A percentile compares a stretch with the other conserved stretches of the same genome.
phyloP scores from a whole-genome alignment of 2,113 vertebrate species.

The Prochilodus magdalenae region DNA sequence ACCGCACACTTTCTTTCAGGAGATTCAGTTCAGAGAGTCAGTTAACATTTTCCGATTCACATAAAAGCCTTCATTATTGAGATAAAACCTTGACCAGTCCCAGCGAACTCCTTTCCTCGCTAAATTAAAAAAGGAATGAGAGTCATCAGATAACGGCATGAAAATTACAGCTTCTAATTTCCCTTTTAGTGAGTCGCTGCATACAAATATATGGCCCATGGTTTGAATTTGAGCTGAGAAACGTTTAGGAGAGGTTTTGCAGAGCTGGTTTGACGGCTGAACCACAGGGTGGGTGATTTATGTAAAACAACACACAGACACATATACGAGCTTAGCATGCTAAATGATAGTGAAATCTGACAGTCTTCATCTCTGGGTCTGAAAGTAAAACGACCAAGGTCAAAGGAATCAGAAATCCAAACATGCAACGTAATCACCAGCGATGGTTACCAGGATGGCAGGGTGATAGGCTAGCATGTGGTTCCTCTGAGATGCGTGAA shows the following conservation, averaged over 20 bases:
- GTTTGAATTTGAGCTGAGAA: background rate
- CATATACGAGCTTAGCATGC: background rate
- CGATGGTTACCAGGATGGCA: too few relatives aligned
- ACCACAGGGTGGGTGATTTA: background rate
- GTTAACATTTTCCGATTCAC: background rate
- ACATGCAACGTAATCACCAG: background rate
- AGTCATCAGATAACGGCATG: conserved; percentile 15
- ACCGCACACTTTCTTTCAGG: background rate
- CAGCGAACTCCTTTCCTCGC: background rate
- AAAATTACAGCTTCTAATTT: conserved; percentile 38
- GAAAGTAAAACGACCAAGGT: background rate
- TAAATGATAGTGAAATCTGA: background rate
- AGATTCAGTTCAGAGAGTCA: background rate
- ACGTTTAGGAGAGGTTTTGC: background rate
- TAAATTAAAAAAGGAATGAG: background rate
- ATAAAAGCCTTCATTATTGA: background rate
- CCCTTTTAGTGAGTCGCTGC: conserved; percentile 5
- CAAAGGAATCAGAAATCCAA: background rate
- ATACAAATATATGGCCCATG: conserved; percentile 3
- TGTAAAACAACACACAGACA: conserved; percentile 21
- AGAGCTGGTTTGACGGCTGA: conserved; percentile 13
- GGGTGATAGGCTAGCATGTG: too few relatives aligned
- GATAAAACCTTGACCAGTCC: conserved; percentile 8
- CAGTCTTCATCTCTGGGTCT: background rate
- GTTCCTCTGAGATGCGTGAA: too few relatives aligned